Evolutionary conservation across 2,888 invertebrate genomes (phyloP).

Genomic region (Diarsia mendica): DNA sequence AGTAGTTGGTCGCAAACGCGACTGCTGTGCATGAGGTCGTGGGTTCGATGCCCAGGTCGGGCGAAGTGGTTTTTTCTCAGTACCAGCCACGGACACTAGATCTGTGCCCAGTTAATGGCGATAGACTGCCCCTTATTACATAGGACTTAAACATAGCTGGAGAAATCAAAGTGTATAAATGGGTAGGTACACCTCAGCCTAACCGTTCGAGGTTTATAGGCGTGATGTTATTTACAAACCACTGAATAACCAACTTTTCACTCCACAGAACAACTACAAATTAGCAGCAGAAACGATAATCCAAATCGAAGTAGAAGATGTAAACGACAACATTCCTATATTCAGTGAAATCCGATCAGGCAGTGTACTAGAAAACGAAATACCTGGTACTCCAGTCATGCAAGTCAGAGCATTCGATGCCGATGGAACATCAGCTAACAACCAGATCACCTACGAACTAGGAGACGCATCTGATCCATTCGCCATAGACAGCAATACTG

Average conservation of each 20-base stretch:
- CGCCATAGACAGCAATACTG: slow-evolving; percentile 95
- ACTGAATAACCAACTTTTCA: slow-evolving; percentile 4
- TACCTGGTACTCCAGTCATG: slow-evolving; percentile 95
- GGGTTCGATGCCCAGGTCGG: no score
- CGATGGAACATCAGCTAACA: slow-evolving; percentile 95
- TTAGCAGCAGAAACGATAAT: slow-evolving; percentile 95
- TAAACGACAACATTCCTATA: slow-evolving; percentile 97
- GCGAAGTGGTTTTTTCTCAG: no score
- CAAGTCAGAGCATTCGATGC: slow-evolving; percentile 96
- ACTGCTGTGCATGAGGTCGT: no score
- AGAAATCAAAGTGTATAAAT: no score
- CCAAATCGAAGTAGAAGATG: slow-evolving; percentile 95
- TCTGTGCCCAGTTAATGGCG: no score
- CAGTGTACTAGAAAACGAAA: slow-evolving; percentile 96
- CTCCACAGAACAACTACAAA: slow-evolving; percentile 93
- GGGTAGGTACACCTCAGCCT: no score
- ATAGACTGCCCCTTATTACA: no score
- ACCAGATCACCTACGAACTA: slow-evolving; percentile 95
- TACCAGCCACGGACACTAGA: no score
- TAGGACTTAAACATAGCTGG: no score
- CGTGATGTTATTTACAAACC: no score
- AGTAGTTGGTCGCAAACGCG: no score
- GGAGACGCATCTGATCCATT: slow-evolving; percentile 93
- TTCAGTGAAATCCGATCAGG: slow-evolving; percentile 96
- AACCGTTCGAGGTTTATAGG: no score